phyloP scores from a whole-genome alignment of 1,140 invertebrate genomes.

The Micrasema longulum region DNA sequence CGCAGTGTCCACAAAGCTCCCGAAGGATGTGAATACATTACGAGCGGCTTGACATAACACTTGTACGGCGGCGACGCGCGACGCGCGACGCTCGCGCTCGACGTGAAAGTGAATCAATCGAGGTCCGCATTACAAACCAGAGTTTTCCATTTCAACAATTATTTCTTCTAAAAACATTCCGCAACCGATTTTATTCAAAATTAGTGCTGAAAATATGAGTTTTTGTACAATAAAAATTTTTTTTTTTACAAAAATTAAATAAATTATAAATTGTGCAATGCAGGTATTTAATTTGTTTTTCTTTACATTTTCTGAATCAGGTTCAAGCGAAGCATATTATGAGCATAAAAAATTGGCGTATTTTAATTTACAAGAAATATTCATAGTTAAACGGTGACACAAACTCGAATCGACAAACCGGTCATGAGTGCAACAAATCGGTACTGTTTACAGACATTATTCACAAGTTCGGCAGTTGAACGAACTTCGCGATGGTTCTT shows the following conservation, averaged over 20 bases:
- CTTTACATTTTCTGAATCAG: no score
- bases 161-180: no score
- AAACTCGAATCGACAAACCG: conserved; percentile 28
- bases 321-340: no score
- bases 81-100: neutral
- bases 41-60: neutral
- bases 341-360: no score
- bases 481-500: conserved; percentile 45
- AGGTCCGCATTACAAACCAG: neutral
- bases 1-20: neutral
- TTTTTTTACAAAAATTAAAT: no score
- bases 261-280: no score
- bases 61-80: neutral
- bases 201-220: no score
- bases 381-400: conserved; percentile 2
- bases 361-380: conserved; percentile 10
- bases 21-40: conserved; percentile 5
- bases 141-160: neutral
- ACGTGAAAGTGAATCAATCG: neutral
- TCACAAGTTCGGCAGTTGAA: conserved; percentile 49
- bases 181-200: no score
- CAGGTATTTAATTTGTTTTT: no score
- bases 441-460: conserved; percentile 42
- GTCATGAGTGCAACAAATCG: conserved; percentile 35
- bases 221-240: no score